A percentile compares a stretch with the other conserved stretches of the same genome.
Conservation (phyloP, 2,113 vertebrate species). For the Pelmatolapia mariae region DNA sequence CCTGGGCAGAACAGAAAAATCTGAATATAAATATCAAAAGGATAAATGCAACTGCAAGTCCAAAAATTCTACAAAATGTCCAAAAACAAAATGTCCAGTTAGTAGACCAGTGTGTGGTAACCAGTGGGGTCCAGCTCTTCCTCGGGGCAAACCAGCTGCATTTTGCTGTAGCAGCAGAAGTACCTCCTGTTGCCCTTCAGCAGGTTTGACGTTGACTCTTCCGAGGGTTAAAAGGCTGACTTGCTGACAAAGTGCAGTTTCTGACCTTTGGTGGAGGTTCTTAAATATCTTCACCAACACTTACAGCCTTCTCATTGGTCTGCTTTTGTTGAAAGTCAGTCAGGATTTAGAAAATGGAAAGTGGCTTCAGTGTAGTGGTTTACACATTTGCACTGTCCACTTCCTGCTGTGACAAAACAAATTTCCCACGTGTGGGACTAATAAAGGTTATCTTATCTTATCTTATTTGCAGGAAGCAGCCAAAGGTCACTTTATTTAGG, state of each 20-base stretch:
- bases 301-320: not conserved
- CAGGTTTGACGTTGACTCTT: not conserved
- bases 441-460: too few species aligned
- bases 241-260: not conserved
- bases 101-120: not conserved
- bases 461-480: not conserved
- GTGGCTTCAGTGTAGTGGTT: not conserved
- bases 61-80: too few species aligned
- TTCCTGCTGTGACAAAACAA: too few species aligned
- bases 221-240: not conserved
- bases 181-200: not conserved
- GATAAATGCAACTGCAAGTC: too few species aligned
- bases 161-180: not conserved
- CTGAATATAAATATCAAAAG: too few species aligned
- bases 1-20: too few species aligned
- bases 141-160: not conserved
- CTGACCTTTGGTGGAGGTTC: not conserved
- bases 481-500: not conserved
- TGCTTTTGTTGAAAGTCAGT: not conserved
- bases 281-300: not conserved
- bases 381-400: too few species aligned
- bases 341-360: not conserved
- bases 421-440: too few species aligned
- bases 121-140: not conserved
- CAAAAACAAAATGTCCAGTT: not conserved